Base-by-base conservation (phyloP, 2,888 invertebrate genomes). In the Yponomeuta malinellus region DNA sequence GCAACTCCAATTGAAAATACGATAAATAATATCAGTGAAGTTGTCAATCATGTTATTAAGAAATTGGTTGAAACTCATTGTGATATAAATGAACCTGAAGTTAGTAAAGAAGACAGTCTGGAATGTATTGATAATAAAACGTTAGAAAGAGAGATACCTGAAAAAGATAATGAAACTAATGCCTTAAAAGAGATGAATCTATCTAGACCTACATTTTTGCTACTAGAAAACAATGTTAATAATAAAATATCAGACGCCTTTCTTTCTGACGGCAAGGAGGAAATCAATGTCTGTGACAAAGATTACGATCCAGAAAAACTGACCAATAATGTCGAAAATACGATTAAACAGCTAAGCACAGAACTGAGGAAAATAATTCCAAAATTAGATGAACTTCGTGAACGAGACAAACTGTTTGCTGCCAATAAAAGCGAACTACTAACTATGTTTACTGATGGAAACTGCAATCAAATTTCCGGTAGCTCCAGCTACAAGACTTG, bases 241-340 rank as follows among this genome's bases (percentile, higher is more conserved):
- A 81, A 80, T 74, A 93, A 93, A 80, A 92, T 94, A 78, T 83
- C 88, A 43, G 94, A 94, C 76, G 94, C 94, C 1, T 92, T 93
- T 78, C 81, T 94, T 70, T 94, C 94, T 6, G 93, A 92, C 74
- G 93, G 93, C 33, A 93, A 93, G 76, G 94, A 94, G 74, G 92
- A 92, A 80, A 89, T 94, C 71, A 87, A 84, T 76, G 78, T 90
- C 73, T 80, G 81, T 70, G 80, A 83, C 72, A 83, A 83, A 74
- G 88, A 89, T 72, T 90, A 88, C 71, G 87, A 92, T 68, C 83
- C 89, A 1, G 89, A 90, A 75, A 85, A 85, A 71, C 76, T 90
- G 72, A 88, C 84, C 74, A 83, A 86, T 75, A 88, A 85, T 76
- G 90, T 92, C 66, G 90, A 92, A 77, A 89, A 85, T 74, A 91